Evolutionary conservation across 2,888 invertebrate genomes (phyloP), one percentile per base, ranked within the genome.

Genomic region (Barypeithes pellucidus): DNA sequence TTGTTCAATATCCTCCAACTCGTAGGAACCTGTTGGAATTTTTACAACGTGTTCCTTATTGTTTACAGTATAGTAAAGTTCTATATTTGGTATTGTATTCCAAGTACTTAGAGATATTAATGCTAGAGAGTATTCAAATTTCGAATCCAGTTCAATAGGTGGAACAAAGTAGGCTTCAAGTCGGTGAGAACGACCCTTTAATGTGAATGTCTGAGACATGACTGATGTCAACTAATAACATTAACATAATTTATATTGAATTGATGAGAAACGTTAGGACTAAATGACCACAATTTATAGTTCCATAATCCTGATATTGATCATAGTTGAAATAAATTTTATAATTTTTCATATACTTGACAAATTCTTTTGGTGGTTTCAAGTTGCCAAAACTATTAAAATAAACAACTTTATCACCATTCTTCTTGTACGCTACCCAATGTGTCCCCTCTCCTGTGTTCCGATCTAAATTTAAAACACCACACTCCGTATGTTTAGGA

Each of bases 51-150:
- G 7, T 39, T 52, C 16, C 22, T n/a, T n/a, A n/a, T 24, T 24
- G 24, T 24, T 24, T 2, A 4, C 24, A 4, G 24, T 24, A 5
- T 24, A 20, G 12, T 43, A 41, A 7, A 41, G 33, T 29, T 36
- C 50, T 16, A 69, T 69, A 18, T 69, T 61, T 22, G 52, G 62
- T 4, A 69, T 69, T 0, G 16, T 45, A 24, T 68, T 45, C 41
- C 54, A 68, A 12, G 69, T 50, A 50, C 29, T 61, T 7, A 62
- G 24, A 4, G 24, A 24, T 4, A 24, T 24, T 4, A 61, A 22
- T 0, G 69, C 69, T 12, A 50, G 60, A 0, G 57, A 67, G 24
- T 67, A 67, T 12, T 5, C 12, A 14, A 43, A n/a, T 36, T 14
- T 36, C 1, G n/a, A 22, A 14, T 67, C 52, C 8, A 67, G 41